phyloP scores from a whole-genome alignment of 2,797 vertebrate genomes.

The Somateria mollissima region DNA sequence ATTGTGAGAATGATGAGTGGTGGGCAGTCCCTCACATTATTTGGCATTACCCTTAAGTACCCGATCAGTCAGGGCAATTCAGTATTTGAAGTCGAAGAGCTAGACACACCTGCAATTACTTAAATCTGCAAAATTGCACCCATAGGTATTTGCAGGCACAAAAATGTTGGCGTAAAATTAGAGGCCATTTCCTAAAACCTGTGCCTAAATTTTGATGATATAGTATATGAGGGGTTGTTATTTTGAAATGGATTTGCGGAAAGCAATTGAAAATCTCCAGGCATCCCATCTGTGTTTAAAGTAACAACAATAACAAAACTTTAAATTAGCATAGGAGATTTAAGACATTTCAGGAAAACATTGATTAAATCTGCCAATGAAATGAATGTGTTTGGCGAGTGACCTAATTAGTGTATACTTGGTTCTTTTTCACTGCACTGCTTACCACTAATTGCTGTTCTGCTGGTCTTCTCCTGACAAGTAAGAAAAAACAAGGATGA shows the following conservation, averaged over 20 bases:
- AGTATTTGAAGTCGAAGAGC: constrained; percentile 25
- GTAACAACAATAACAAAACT: constrained; percentile 76
- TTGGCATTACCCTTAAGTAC: constrained; percentile 8
- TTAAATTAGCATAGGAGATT: constrained; percentile 74
- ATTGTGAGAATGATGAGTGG: neutral
- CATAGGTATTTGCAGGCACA: constrained; percentile 42
- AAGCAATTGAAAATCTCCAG: constrained; percentile 70
- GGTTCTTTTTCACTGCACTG: constrained; percentile 77
- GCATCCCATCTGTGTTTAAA: constrained; percentile 74
- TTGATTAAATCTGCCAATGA: constrained; percentile 79
- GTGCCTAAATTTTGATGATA: constrained; percentile 48
- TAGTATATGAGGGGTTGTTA: constrained; percentile 50
- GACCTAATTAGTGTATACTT: constrained; percentile 79
- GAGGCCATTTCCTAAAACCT: constrained; percentile 53
- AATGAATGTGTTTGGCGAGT: constrained; percentile 74
- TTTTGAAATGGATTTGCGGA: constrained; percentile 62
- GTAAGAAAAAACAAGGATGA: constrained; percentile 77
- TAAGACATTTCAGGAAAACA: constrained; percentile 79
- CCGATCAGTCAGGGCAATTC: neutral
- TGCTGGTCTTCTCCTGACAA: constrained; percentile 75
- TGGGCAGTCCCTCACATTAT: neutral
- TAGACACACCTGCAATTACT: constrained; percentile 51
- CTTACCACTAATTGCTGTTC: constrained; percentile 78
- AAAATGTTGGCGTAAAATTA: constrained; percentile 56
- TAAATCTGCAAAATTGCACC: constrained; percentile 40